Evolutionary conservation across 1,140 invertebrate genomes (phyloP), one percentile per base, ranked within the genome.

Genomic region (Neodiprion fabricii): DNA sequence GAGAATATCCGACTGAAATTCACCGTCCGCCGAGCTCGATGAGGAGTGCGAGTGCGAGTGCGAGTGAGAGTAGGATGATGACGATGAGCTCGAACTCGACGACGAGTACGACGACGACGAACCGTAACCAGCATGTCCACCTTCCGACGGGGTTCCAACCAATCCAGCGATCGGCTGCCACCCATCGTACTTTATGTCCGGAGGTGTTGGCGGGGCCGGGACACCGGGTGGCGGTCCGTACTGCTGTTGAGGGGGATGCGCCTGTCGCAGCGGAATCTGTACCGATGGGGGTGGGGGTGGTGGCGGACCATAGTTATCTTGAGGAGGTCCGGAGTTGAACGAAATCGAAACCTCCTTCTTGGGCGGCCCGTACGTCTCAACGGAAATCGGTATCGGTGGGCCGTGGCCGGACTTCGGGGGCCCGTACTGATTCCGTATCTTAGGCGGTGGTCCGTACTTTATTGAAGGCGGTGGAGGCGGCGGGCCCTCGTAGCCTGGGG

Each of bases 111-210:
- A 85, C 67, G 87, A 84, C 0, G 88, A 89, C 0, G 89, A 78
- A 17, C 77, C 50, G 7, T 0, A 81, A 81, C 0, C 80, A 79
- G 1, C 84, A 81, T 0, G 83, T 81, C 74, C 76, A 14, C 53
- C 53, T 14, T 61, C 53, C 53, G 11, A 9, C 74, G 74, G 86
- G 80, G 74, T 83, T 72, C 84, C 84, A 11, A 90, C 80, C 23
- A 90, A 86, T 50, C 94, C 93, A 48, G 94, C 91, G 67, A 96
- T 95, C 14, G 94, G 94, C 80, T 94, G 94, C 94, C 94, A 96
- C 48, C 95, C 95, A 77, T 96, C 95, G 80, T 95, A 96, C 73
- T 93, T 90, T 9, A 94, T 94, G 80, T 94, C 92, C 5, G 93
- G 93, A 10, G 92, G 93, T 9, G 93, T 94, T 14, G 93, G 93